Percentiles rank a stretch among this genome's conserved stretches.
phyloP scores from a whole-genome alignment of 2,797 vertebrate species.

The Petrocephalus schoutedeni region DNA sequence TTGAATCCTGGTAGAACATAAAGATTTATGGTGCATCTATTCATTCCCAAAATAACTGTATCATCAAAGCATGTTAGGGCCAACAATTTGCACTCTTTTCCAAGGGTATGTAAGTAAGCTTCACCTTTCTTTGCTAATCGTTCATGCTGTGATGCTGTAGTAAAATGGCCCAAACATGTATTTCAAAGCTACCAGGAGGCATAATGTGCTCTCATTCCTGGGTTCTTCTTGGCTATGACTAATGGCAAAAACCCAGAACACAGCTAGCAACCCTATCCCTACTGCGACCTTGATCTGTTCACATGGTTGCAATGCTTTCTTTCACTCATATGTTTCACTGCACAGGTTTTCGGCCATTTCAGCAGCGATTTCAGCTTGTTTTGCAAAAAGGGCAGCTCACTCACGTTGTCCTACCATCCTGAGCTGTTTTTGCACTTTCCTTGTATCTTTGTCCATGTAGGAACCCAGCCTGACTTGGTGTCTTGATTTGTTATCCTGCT shows the following conservation, averaged over 20 bases:
- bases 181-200: neutral
- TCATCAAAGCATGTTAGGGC: neutral
- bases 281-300: conserved; percentile 3
- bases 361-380: neutral
- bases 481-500: conserved; percentile 25
- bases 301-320: neutral
- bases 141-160: neutral
- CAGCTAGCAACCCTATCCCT: neutral
- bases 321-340: conserved; percentile 33
- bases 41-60: neutral
- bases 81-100: neutral
- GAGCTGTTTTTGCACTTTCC: neutral
- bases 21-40: neutral
- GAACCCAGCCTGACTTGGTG: neutral
- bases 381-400: neutral
- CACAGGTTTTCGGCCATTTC: neutral
- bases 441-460: neutral
- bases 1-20: neutral
- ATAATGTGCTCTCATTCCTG: neutral
- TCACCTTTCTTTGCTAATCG: neutral
- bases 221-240: neutral
- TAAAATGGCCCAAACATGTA: neutral
- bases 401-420: neutral
- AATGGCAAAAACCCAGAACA: neutral
- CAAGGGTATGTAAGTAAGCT: neutral